Conservation (phyloP, 2,797 vertebrate genomes). For the Perodicticus potto region DNA sequence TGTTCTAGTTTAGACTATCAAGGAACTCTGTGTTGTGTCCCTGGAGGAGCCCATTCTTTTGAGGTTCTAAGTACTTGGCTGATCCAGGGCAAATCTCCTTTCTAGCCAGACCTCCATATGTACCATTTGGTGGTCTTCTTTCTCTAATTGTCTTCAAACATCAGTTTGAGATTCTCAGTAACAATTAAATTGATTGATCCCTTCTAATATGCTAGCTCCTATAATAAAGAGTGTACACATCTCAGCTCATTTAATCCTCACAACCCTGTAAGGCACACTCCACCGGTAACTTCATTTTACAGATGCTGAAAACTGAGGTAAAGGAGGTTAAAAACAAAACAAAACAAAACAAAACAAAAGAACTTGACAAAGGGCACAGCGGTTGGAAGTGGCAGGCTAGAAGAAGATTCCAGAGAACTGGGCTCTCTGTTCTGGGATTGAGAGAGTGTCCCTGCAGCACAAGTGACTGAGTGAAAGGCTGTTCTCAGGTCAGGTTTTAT, state of each 20-base stretch:
- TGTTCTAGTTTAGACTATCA: not conserved
- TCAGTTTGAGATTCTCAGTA: not conserved
- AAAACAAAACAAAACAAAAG: not conserved
- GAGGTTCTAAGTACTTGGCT: not conserved
- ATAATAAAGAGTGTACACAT: not conserved
- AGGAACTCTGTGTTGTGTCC: not conserved
- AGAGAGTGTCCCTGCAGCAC: not conserved
- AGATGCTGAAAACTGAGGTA: not conserved
- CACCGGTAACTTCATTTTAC: not conserved
- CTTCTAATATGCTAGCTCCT: not conserved
- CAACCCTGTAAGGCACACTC: not conserved
- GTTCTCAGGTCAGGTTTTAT: not conserved
- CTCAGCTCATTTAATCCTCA: not conserved
- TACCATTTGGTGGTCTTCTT: not conserved
- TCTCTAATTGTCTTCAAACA: not conserved
- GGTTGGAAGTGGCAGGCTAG: not conserved
- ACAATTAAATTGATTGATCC: not conserved
- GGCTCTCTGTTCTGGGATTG: not conserved
- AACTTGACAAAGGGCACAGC: not conserved
- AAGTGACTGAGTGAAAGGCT: not conserved
- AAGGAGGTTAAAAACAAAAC: not conserved
- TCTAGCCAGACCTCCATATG: not conserved
- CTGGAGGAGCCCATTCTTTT: not conserved
- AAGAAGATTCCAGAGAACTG: not conserved
- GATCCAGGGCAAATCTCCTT: not conserved